Evolutionary conservation across 2,888 invertebrate species (phyloP).

Genomic region (Hirtodrosophila confusa): DNA sequence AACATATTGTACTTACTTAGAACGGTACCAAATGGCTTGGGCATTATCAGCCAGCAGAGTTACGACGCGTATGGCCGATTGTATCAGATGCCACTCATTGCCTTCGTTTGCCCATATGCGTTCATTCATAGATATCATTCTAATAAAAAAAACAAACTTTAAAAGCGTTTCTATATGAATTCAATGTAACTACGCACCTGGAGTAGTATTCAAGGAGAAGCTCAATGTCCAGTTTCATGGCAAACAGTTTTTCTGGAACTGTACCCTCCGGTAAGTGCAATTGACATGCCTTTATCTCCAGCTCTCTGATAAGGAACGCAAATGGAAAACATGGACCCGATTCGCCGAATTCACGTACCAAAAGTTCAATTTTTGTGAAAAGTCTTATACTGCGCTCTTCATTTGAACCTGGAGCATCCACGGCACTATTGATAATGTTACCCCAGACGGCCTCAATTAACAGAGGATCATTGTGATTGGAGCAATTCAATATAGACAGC

Average conservation of each 20-base stretch:
- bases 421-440: conserved; percentile 87
- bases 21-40: conserved; percentile 85
- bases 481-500: conserved; percentile 96
- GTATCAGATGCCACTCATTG: conserved; percentile 93
- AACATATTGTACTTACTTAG: conserved; percentile 72
- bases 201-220: conserved; percentile 93
- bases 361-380: conserved; percentile 90
- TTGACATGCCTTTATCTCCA: conserved; percentile 91
- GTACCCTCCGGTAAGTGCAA: conserved; percentile 89
- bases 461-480: conserved; percentile 94
- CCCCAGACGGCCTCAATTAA: conserved; percentile 96
- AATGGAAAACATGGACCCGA: conserved; percentile 95
- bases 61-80: conserved; percentile 90
- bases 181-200: conserved; percentile 64
- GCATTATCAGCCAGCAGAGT: conserved; percentile 88
- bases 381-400: conserved; percentile 88
- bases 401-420: conserved; percentile 83
- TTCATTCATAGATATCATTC: conserved; percentile 92
- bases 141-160: conserved; percentile 62
- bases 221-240: conserved; percentile 91
- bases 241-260: conserved; percentile 91
- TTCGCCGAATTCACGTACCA: conserved; percentile 91
- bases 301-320: conserved; percentile 91
- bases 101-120: conserved; percentile 93
- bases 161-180: too few species aligned